Evolutionary conservation across 2,797 vertebrate genomes (phyloP), one percentile per base, ranked within the genome.

Genomic region (Petrocephalus sullivani): DNA sequence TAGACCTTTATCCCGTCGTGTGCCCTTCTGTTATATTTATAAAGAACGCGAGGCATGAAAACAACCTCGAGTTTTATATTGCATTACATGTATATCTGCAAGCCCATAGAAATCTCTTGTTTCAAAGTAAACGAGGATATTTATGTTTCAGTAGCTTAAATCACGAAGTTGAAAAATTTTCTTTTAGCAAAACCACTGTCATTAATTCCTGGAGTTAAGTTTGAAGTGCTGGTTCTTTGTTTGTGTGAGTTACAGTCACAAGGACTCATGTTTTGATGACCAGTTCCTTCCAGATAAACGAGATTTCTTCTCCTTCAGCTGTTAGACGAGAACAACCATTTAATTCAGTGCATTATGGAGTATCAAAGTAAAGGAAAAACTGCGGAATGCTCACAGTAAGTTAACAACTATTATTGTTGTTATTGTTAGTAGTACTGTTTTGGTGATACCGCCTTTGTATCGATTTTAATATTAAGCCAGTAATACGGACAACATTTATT

Each of bases 271-370:
- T 57, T 86, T 56, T 86, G 84, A 37, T 37, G 14, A 54, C 46
- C 82, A 84, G 51, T 53, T 54, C 49, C 49, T 49, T 54, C 23
- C 82, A 53, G 82, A 84, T 84, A 84, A 84, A 84, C 51, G 82
- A 84, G 82, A 49, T 84, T 84, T 85, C 64, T 85, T 67, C 41
- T 41, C 37, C 90, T 87, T 89, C 95, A 99, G 98, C 96, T 99
- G 95, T 94, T 99, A 94, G 98, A 99, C 95, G 98, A 99, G 95
- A 99, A 99, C 94, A 99, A 99, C 93, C 98, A 99, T 92, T 96
- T 99, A 91, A 99, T 99, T 93, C 98, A 99, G 91, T 99, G 98
- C 94, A 99, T 99, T 95, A 99, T 99, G 98, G 98, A 99, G 93
- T 99, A 98, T 93, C 98, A 99, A 95, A 99, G 98, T 95, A 99